phyloP scores from a whole-genome alignment of 2,888 invertebrate genomes.

The Rotaria macrura region DNA sequence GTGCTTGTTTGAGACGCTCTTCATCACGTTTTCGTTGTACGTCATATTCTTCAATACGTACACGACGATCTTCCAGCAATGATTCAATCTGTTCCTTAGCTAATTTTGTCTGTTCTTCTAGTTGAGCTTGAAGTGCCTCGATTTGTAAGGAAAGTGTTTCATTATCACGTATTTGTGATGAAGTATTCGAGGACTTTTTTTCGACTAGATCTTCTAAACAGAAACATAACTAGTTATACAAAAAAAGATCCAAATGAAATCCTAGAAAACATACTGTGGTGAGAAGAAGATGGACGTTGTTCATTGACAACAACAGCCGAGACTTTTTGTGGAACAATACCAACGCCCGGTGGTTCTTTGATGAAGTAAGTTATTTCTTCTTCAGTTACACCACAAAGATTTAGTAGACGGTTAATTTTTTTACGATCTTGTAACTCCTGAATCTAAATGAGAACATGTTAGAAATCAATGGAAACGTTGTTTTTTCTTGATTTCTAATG shows the following conservation, averaged over 20 bases:
- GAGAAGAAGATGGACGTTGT: not conserved
- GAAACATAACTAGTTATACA: no score
- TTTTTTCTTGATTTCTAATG: no score
- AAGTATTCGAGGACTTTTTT: conserved; percentile 29
- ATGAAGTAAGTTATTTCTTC: conserved; percentile 50
- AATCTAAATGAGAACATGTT: conserved; percentile 38
- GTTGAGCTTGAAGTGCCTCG: conserved; percentile 45
- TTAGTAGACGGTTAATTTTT: conserved; percentile 49
- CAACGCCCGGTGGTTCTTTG: conserved; percentile 48
- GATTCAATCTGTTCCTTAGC: conserved; percentile 48
- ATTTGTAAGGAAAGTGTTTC: conserved; percentile 44
- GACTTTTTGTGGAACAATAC: conserved; percentile 40
- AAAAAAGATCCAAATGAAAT: no score
- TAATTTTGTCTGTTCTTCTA: conserved; percentile 48
- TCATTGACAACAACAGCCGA: not conserved
- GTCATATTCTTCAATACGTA: conserved; percentile 47
- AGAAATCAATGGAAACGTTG: not conserved
- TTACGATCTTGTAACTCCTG: conserved; percentile 50
- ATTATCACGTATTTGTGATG: conserved; percentile 38
- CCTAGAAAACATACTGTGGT: not conserved
- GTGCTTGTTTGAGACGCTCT: conserved; percentile 46
- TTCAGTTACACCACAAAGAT: conserved; percentile 45
- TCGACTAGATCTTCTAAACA: conserved; percentile 22
- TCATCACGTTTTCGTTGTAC: conserved; percentile 45
- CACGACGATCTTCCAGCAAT: conserved; percentile 46